phyloP scores from a whole-genome alignment of 2,797 vertebrate species.

The Antrozous pallidus region DNA sequence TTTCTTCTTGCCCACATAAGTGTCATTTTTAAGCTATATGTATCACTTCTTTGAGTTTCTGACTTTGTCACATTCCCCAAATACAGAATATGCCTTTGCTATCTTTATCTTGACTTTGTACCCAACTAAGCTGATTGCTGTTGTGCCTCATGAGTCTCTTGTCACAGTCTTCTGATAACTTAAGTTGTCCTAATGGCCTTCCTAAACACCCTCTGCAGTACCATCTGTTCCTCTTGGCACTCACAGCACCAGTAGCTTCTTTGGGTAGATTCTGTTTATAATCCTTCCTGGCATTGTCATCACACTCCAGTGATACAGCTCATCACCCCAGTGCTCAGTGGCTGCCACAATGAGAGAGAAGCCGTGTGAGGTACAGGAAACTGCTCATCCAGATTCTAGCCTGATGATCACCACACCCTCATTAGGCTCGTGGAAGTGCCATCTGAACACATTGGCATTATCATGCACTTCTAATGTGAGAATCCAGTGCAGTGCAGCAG shows the following conservation, averaged over 20 bases:
- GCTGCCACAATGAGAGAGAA: not conserved
- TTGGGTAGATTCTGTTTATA: slow-evolving; percentile 36
- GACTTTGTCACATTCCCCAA: not conserved
- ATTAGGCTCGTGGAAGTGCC: slow-evolving; percentile 28
- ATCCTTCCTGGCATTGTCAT: slow-evolving; percentile 43
- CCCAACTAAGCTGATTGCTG: not conserved
- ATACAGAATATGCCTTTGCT: not conserved
- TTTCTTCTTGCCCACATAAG: not conserved
- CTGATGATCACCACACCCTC: not conserved
- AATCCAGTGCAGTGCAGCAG: not conserved
- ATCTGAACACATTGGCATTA: slow-evolving; percentile 18
- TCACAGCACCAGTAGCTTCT: slow-evolving; percentile 18
- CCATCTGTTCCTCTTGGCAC: slow-evolving; percentile 68
- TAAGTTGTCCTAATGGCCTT: slow-evolving; percentile 58
- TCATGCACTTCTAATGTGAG: slow-evolving; percentile 20
- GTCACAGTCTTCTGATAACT: slow-evolving; percentile 40
- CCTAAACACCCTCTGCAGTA: slow-evolving; percentile 47
- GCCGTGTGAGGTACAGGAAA: not conserved
- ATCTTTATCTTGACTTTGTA: not conserved
- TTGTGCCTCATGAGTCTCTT: not conserved
- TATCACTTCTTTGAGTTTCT: not conserved
- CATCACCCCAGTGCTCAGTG: not conserved
- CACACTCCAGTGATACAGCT: not conserved
- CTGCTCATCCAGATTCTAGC: not conserved
- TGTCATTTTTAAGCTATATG: not conserved